Base-by-base conservation (phyloP, 2,113 vertebrate species). In the Mungos mungo region DNA sequence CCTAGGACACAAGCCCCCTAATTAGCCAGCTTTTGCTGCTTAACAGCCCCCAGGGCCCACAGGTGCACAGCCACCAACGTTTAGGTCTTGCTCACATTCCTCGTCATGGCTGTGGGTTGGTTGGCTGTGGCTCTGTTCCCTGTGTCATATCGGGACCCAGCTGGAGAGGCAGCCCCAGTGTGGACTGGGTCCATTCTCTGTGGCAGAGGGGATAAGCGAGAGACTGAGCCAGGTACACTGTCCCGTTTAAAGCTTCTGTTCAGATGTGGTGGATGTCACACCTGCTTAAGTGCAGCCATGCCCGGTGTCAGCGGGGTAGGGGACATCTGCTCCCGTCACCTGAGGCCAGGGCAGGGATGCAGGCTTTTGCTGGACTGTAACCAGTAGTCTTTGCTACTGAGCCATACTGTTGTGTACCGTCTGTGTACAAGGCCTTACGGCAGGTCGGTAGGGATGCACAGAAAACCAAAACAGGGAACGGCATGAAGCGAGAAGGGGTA, bases 241-340 rank as follows among this genome's bases (percentile, higher is more conserved):
- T 33, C 68, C 52, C 31, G 6, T 54, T 71, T 54, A 19, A 82
- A 19, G 54, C 31, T 63, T 94, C 63, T 60, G 76, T 85, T 87
- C 12, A 6, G 45, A 25, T 38, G 25, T 52, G n/a, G 13, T 0
- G 0, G 21, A 12, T 31, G 25, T 54, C 84, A 7, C 4, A 16
- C 23, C 50, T 29, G 25, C 60, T 31, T 25, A 21, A 7, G 18
- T 80, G 66, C 5, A 31, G 21, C 35, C 47, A 41, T 1, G 2
- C 23, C 41, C 38, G 1, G 9, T 23, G 2, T 31, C 23, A 8
- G 12, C 66, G 38, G 31, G 19, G 45, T 31, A 0, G 54, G 63
- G 8, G 69, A 11, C 2, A 3, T n/a, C 54, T 9, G 16, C 35
- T 25, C n/a, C n/a, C 27, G 3, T 41, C 33, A 13, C 10, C 1